These are phyloP conservation scores for Drosophila varians DNA, from an alignment of 1,140 invertebrate species.

Conservation along the genomic window DNA sequence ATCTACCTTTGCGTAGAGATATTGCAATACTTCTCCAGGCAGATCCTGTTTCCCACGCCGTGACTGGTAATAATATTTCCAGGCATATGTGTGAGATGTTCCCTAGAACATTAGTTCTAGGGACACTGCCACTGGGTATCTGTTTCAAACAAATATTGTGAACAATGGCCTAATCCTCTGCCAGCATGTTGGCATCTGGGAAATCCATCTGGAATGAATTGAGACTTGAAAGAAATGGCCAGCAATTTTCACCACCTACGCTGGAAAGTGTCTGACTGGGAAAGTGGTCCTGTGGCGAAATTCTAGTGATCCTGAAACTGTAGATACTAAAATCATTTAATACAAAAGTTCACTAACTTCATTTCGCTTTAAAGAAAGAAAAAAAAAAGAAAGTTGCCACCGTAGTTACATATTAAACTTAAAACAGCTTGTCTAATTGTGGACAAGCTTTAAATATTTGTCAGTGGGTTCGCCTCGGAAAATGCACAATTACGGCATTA, in stretches of 20 bases:
- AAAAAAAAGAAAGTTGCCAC: slow-evolving; percentile 34
- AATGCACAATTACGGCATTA: slow-evolving; percentile 11
- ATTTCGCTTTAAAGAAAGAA: slow-evolving; percentile 5
- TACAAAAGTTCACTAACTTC: slow-evolving; percentile 12
- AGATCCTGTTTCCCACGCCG: slow-evolving; percentile 32
- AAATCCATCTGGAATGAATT: slow-evolving; percentile 30
- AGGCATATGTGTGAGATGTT: slow-evolving; percentile 31
- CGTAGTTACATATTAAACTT: slow-evolving; percentile 5
- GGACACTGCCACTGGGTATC: slow-evolving; percentile 16
- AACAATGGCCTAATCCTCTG: slow-evolving; percentile 25
- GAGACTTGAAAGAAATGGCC: slow-evolving; percentile 18
- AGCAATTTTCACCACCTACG: slow-evolving; percentile 46
- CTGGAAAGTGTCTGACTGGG: slow-evolving; percentile 19
- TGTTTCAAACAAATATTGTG: slow-evolving; percentile 21
- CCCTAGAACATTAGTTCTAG: slow-evolving; percentile 13
- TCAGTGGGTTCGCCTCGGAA: slow-evolving; percentile 11
- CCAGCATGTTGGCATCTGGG: slow-evolving; percentile 33
- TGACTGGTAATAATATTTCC: slow-evolving; percentile 45
- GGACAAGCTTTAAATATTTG: slow-evolving; percentile 10
- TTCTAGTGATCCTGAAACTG: slow-evolving; percentile 21
- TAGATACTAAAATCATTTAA: not conserved
- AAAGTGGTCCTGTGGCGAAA: slow-evolving; percentile 22
- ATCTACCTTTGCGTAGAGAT: slow-evolving; percentile 5
- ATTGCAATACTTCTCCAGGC: slow-evolving; percentile 10
- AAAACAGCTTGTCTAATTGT: slow-evolving; percentile 32